phyloP scores from a whole-genome alignment of 2,797 vertebrate species.

The Ctenosaura bakeri region DNA sequence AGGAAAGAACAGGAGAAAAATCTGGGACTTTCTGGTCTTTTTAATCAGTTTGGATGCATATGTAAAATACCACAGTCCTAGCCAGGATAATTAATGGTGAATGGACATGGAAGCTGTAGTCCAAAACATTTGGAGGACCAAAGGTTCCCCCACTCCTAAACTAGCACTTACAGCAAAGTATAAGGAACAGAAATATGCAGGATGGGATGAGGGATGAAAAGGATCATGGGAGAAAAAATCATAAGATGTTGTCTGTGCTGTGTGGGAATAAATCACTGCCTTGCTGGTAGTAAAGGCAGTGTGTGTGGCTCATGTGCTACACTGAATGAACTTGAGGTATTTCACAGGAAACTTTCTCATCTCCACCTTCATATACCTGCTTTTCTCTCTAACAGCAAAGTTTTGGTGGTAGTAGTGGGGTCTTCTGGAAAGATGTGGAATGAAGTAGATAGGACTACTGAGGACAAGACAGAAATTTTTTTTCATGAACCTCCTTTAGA shows the following conservation, averaged over 20 bases:
- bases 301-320: no score
- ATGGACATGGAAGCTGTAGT: neutral
- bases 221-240: neutral
- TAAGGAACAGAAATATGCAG: neutral
- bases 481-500: neutral
- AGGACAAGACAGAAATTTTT: neutral
- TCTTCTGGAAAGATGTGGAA: neutral
- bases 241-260: neutral
- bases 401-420: neutral
- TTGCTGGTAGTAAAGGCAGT: neutral
- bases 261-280: neutral
- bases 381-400: neutral
- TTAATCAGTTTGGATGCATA: no score
- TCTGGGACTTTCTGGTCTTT: no score
- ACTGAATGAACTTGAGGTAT: neutral
- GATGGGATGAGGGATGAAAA: neutral
- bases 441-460: neutral
- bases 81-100: neutral
- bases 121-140: neutral
- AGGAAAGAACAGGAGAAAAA: no score
- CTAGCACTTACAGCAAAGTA: neutral
- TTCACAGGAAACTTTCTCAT: neutral
- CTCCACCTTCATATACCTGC: neutral
- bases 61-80: neutral
- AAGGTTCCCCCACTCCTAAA: neutral